Evolutionary conservation across 2,113 vertebrate species (phyloP).

Genomic region (Holacanthus passer): DNA sequence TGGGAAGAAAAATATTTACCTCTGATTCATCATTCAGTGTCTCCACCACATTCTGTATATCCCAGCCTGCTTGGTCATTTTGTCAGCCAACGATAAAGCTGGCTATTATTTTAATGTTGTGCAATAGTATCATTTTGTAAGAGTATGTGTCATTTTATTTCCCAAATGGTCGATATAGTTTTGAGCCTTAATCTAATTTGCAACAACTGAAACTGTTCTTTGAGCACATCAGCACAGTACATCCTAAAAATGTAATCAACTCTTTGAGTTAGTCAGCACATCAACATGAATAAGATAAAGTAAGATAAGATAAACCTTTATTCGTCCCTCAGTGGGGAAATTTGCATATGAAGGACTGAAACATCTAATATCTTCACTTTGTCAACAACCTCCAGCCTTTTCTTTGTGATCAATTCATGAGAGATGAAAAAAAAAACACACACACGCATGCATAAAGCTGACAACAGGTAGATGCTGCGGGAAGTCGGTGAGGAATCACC

Average conservation of each 20-base stretch:
- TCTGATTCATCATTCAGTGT: background rate
- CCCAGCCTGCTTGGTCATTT: background rate
- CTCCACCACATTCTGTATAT: background rate
- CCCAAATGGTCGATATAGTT: background rate
- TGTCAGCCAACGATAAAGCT: background rate
- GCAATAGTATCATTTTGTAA: background rate
- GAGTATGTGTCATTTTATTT: background rate
- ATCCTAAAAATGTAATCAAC: background rate
- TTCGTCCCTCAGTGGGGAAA: no score
- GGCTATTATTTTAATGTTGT: conserved; percentile 1
- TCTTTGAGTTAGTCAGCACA: no score
- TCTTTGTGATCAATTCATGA: background rate
- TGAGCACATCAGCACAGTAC: background rate
- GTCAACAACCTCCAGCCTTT: background rate
- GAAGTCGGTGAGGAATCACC: background rate
- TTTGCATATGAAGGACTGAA: no score
- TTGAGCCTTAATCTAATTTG: background rate
- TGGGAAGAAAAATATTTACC: background rate
- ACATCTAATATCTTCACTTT: background rate
- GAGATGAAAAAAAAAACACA: background rate
- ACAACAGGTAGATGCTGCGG: background rate
- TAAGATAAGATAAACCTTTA: no score
- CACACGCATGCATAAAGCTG: background rate
- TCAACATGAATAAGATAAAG: no score
- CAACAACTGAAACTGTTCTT: background rate